Base-by-base conservation (phyloP, 1,140 invertebrate species). In the Heliconius congener region DNA sequence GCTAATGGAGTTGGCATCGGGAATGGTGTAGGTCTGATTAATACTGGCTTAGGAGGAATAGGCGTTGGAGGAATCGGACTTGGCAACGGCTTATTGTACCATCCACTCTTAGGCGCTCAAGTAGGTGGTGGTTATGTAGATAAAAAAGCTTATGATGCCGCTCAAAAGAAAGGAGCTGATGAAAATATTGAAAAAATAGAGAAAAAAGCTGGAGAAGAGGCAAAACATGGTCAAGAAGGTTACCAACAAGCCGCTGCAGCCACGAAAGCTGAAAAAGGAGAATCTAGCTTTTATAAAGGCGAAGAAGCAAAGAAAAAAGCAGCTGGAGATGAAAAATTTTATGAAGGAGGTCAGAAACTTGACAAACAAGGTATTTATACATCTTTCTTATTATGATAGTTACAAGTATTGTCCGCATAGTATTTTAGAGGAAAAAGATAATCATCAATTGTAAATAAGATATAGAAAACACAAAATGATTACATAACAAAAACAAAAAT, bases 251-350 rank as follows among this genome's bases (percentile, higher is more conserved):
- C 93, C 30, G 85, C 94, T 52, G 93, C 92, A 8, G 94, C 90
- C 9, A 90, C 93, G 19, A 95, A 95, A 80, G 95, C 93, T 78
- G 91, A 91, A 76, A 95, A 96, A 82, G 95, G 95, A 50, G 95
- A 96, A 81, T 92, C 95, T 3, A 95, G 95, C 19, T 95, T 94
- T 77, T 96, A 95, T 81, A 95, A 94, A 84, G 94, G 95, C 73
- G 93, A 95, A 81, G 92, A 94, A 81, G 95, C 95, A 2, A 95
- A 93, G 77, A 96, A 95, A 80, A 96, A 96, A 88, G 87, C 94
- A 5, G 91, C 92, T 3, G 95, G 95, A 73, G 95, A 96, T 87
- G 95, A 95, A 76, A 96, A 96, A 85, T 88, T 90, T 71, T 96
- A 96, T 82, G 87, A 95, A 82, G 95, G 95, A 71, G 95, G 90